A percentile compares a stretch with the other conserved stretches of the same genome.
phyloP scores from a whole-genome alignment of 1,140 invertebrate species.

The Eriosoma lanigerum region DNA sequence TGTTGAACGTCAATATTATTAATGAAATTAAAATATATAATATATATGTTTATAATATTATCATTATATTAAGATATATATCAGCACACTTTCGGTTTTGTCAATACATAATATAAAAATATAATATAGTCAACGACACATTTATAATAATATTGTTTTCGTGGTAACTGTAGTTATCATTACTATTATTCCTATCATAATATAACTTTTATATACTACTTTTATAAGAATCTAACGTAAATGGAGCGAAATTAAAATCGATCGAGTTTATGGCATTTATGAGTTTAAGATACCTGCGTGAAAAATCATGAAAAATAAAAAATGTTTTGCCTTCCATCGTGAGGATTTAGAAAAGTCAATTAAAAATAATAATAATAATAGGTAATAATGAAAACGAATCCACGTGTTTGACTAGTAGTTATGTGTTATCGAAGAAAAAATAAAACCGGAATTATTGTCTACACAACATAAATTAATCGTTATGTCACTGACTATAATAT shows the following conservation, averaged over 20 bases:
- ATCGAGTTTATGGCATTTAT: neutral
- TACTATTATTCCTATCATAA: neutral
- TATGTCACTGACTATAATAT: slow-evolving; percentile 9
- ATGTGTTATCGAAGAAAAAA: slow-evolving; percentile 7
- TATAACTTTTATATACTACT: no score
- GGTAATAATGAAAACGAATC: no score
- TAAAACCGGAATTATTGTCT: slow-evolving; percentile 39
- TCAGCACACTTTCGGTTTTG: neutral
- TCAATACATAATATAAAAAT: no score
- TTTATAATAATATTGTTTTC: no score
- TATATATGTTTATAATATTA: no score
- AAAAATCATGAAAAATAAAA: neutral
- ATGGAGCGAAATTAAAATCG: neutral
- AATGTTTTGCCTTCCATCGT: neutral
- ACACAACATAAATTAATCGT: neutral
- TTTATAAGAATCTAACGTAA: neutral
- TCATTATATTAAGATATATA: no score
- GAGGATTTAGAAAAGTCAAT: slow-evolving; percentile 31
- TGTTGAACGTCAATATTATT: no score
- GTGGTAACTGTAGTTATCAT: neutral
- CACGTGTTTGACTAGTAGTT: slow-evolving; percentile 23
- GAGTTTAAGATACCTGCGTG: no score
- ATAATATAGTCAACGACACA: no score
- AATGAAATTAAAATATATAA: no score
- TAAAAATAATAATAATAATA: slow-evolving; percentile 1